Conservation (phyloP, 2,888 invertebrate genomes). For the Diachrysia chrysitis region DNA sequence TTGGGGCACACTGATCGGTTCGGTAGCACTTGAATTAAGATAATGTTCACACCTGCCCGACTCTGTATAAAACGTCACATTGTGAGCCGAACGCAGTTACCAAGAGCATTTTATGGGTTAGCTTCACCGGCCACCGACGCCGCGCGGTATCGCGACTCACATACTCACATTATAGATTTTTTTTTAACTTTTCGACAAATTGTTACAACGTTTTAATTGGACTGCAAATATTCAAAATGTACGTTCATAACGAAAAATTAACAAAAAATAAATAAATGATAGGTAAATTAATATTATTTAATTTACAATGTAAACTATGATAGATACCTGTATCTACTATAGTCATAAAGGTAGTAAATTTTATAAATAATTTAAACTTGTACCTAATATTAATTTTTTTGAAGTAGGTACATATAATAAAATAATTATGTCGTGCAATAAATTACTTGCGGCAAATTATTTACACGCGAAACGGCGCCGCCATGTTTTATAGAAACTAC, state of each 20-base stretch:
- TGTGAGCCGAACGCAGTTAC: constrained; percentile 77
- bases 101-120: constrained; percentile 79
- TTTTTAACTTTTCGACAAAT: constrained; percentile 64
- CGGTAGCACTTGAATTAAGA: constrained; percentile 87
- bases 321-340: constrained; percentile 8
- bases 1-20: constrained; percentile 75
- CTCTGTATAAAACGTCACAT: constrained; percentile 82
- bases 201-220: constrained; percentile 58
- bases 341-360: constrained; percentile 35
- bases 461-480: constrained; percentile 48
- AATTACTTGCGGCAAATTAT: constrained; percentile 55
- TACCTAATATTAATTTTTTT: constrained; percentile 52
- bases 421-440: constrained; percentile 50
- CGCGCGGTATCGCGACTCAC: constrained; percentile 47
- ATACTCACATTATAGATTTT: no score
- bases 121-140: constrained; percentile 57
- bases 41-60: constrained; percentile 87
- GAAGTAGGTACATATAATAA: constrained; percentile 50
- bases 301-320: background rate
- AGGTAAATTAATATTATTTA: no score
- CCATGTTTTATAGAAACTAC: constrained; percentile 31
- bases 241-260: constrained; percentile 8
- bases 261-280: background rate
- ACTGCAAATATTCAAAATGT: constrained; percentile 35
- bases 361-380: constrained; percentile 46